A percentile compares a stretch with the other conserved stretches of the same genome.
Evolutionary conservation across 2,888 invertebrate genomes (phyloP).

Genomic region (Drosophila pseudotalamancana): DNA sequence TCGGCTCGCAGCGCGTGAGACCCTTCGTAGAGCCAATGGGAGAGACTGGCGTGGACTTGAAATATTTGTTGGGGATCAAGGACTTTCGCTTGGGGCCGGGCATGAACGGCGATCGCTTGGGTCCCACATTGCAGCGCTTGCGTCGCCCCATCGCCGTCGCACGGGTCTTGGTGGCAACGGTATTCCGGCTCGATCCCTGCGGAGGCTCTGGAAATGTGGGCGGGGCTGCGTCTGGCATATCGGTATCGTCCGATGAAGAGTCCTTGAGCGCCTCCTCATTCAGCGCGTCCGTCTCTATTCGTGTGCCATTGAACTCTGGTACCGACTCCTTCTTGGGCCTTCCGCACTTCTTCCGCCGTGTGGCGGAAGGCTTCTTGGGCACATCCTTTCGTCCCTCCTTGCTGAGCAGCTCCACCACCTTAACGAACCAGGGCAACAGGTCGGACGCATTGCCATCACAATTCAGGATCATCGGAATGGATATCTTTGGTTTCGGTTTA

Average conservation of each 20-base stretch:
- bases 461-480: background rate
- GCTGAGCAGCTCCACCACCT: background rate
- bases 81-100: background rate
- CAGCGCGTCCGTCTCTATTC: no score
- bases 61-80: no score
- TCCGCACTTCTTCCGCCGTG: background rate
- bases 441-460: background rate
- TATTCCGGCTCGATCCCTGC: background rate
- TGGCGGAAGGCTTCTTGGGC: background rate
- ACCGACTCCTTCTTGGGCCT: background rate
- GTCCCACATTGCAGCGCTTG: no score
- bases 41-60: background rate
- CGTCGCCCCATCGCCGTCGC: no score
- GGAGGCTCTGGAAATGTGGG: background rate
- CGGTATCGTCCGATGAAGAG: background rate
- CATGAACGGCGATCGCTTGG: background rate
- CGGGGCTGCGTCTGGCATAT: background rate
- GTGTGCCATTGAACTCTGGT: background rate
- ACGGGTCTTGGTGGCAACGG: background rate
- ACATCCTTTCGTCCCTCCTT: background rate
- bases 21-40: background rate
- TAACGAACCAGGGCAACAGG: constrained; percentile 1
- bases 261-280: background rate
- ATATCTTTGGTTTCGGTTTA: background rate
- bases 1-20: background rate